Conservation (phyloP, 1,140 invertebrate species). For the Cydia fagiglandana region DNA sequence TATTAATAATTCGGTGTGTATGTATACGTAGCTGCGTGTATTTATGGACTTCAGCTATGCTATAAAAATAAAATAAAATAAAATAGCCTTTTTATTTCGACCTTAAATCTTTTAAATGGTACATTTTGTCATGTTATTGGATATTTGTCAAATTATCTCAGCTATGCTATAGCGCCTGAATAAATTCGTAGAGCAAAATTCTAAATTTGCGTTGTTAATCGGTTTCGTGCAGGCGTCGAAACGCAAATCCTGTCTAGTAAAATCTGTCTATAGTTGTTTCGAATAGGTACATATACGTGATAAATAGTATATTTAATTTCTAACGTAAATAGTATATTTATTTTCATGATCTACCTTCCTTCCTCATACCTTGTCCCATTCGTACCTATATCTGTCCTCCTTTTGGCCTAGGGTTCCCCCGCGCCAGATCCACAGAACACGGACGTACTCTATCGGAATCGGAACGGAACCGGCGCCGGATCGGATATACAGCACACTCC, state of each 20-base stretch:
- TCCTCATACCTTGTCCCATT: background rate
- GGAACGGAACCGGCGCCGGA: background rate
- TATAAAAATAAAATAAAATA: no score
- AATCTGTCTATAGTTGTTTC: background rate
- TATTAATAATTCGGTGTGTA: no score
- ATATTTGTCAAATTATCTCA: no score
- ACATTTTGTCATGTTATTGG: no score
- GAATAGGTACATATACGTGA: no score
- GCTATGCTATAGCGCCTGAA: background rate
- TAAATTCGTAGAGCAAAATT: background rate
- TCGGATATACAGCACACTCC: background rate
- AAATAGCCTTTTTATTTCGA: no score
- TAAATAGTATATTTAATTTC: background rate
- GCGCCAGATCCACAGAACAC: background rate
- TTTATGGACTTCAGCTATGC: background rate
- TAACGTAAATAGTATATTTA: background rate
- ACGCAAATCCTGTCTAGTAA: slow-evolving; percentile 1
- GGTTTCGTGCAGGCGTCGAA: background rate
- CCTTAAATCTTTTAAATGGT: no score
- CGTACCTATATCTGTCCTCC: background rate
- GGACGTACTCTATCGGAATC: background rate
- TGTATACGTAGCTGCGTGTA: background rate
- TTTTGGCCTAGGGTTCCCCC: background rate
- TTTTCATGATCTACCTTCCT: background rate
- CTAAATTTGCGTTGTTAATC: background rate